A percentile compares a stretch with the other conserved stretches of the same genome.
These are phyloP conservation scores for Meloidogyne chitwoodi DNA, from an alignment of 1,140 invertebrate genomes.

Conservation along the genomic window DNA sequence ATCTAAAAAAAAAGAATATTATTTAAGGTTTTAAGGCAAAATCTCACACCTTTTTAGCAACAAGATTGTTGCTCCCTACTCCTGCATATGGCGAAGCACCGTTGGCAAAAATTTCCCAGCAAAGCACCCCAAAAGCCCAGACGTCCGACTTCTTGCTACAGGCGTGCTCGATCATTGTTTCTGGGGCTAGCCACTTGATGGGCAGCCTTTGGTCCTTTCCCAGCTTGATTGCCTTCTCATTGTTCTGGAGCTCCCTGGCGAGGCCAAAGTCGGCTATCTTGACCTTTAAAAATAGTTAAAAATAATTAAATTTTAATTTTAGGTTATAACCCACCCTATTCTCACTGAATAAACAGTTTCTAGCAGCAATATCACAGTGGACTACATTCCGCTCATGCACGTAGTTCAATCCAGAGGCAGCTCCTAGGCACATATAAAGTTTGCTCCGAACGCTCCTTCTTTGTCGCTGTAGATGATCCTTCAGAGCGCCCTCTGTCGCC, in stretches of 20 bases:
- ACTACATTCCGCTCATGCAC: constrained; percentile 16
- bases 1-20: background rate
- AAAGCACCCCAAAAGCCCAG: constrained; percentile 21
- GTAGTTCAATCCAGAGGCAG: constrained; percentile 24
- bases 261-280: constrained; percentile 38
- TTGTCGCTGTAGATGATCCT: constrained; percentile 20
- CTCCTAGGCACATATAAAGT: constrained; percentile 27
- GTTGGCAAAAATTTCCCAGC: constrained; percentile 25
- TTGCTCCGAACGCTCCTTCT: background rate
- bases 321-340: background rate
- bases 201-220: background rate
- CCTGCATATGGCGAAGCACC: constrained; percentile 17
- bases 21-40: background rate
- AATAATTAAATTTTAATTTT: background rate
- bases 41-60: constrained; percentile 8
- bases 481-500: constrained; percentile 17
- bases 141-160: constrained; percentile 28
- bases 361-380: constrained; percentile 25
- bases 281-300: constrained; percentile 2
- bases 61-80: constrained; percentile 3
- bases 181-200: constrained; percentile 35
- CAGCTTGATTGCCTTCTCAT: background rate
- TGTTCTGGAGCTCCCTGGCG: constrained; percentile 11
- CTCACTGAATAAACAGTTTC: constrained; percentile 25
- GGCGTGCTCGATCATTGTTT: constrained; percentile 9